Percentiles rank a stretch among this genome's conserved stretches.
These are phyloP conservation scores for Megalopta genalis DNA, from an alignment of 1,140 invertebrate genomes.

Conservation along the genomic window DNA sequence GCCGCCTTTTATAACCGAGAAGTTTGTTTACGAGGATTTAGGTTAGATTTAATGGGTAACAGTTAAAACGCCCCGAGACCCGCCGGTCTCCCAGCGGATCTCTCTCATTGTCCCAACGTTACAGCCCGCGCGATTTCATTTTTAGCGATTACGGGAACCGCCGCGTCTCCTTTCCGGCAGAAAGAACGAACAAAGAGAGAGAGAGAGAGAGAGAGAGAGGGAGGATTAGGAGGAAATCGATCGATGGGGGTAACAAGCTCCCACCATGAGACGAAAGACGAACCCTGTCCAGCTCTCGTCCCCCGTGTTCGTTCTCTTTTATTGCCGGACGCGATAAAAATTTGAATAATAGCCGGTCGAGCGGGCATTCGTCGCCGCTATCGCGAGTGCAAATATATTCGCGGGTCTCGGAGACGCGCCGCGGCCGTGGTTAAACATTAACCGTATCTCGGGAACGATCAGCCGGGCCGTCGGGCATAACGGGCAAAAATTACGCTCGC, in stretches of 20 bases:
- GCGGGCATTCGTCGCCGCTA: constrained; percentile 28
- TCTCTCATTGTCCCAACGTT: too few species aligned
- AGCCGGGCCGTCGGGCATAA: neutral
- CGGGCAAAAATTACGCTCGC: constrained; percentile 10
- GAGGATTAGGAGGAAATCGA: neutral
- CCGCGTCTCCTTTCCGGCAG: too few species aligned
- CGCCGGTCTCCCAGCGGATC: too few species aligned
- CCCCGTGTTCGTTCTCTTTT: neutral
- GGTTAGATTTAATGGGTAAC: too few species aligned
- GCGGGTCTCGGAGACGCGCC: neutral
- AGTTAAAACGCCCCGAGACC: too few species aligned
- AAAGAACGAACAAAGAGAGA: too few species aligned
- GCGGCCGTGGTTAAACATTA: constrained; percentile 18
- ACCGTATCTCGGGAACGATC: constrained; percentile 20
- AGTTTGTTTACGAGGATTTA: too few species aligned
- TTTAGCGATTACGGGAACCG: too few species aligned
- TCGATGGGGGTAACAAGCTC: neutral
- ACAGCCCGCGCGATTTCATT: too few species aligned
- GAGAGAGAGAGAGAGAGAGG: too few species aligned
- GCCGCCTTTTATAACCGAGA: too few species aligned
- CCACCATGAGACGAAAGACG: neutral
- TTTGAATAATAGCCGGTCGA: constrained; percentile 16
- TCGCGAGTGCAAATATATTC: constrained; percentile 23
- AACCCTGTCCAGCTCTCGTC: neutral
- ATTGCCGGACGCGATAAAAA: constrained; percentile 29